Base-by-base conservation (phyloP, 2,113 vertebrate genomes). In the Siphamia tubifer region DNA sequence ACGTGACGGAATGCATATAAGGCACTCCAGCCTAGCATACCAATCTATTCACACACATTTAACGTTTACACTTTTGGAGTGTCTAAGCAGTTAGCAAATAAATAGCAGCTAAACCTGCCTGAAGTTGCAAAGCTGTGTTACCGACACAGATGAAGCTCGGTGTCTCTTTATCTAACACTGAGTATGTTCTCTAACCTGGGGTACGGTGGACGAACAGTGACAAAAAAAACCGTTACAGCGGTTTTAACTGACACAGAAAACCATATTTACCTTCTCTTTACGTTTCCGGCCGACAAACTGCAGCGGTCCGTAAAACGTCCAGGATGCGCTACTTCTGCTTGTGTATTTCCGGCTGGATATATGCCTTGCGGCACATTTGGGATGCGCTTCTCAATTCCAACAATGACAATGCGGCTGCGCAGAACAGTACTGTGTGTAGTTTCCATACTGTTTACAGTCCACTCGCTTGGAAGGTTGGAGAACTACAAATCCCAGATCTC, bases 401-500 rank as follows among this genome's bases (percentile, higher is more conserved):
- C 2, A 21, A 19, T 16, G 12, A 4, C 2, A 68, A 43, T 74
- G 68, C 81, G 85, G 2, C 24, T 79, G 72, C 64, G 77, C 49
- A 0, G 4, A 3, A 17, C 30, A 2, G 4, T n/a, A 5, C 23
- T 20, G 3, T 31, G 47, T 79, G 91, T 89, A 91, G 90, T 92
- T 48, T 87, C 31, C 9, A 2, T 13, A 0, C 2, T 0, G 35
- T 24, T 34, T 8, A 0, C 0, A 15, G 2, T 20, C 12, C n/a
- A 57, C 27, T 0, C 0, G 5, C n/a, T 12, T 2, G 2, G 0
- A 0, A 1, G 8, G 0, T 1, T 0, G 0, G 2, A 34, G 23
- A 81, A 89, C 81, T 62, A 81, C 87, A 91, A 31, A 0, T 81
- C 49, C 81, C 81, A 66, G 4, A 5, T 13, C 5, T 24, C 30